Evolutionary conservation across 2,888 invertebrate species (phyloP).

Genomic region (Drosophila ochracea): DNA sequence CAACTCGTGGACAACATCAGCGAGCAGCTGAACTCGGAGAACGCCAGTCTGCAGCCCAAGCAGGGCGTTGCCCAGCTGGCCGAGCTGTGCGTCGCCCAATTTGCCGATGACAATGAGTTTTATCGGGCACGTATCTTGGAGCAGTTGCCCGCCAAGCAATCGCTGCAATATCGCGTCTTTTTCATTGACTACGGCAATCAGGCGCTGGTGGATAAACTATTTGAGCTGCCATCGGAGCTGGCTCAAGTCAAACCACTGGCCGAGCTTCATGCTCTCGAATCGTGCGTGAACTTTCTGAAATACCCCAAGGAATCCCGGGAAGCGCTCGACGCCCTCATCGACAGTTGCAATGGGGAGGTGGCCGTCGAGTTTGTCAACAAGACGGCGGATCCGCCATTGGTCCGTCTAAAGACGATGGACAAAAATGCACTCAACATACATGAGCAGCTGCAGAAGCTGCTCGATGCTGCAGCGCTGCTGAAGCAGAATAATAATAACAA

Average conservation of each 20-base stretch:
- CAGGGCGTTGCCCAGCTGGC: constrained; percentile 67
- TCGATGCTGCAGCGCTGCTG: constrained; percentile 57
- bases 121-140: constrained; percentile 95
- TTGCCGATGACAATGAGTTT: constrained; percentile 92
- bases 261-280: constrained; percentile 87
- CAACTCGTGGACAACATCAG: constrained; percentile 40
- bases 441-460: constrained; percentile 74
- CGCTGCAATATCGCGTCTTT: constrained; percentile 88
- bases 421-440: constrained; percentile 73
- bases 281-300: constrained; percentile 86
- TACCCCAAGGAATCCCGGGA: constrained; percentile 66
- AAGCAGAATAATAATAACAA: constrained; percentile 44
- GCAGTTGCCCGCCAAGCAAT: constrained; percentile 83
- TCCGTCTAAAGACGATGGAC: constrained; percentile 69
- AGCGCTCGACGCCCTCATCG: constrained; percentile 75
- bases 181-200: constrained; percentile 90
- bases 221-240: constrained; percentile 87
- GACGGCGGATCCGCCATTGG: constrained; percentile 64
- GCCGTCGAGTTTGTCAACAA: constrained; percentile 74
- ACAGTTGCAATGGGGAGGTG: constrained; percentile 78
- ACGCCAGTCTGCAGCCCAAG: constrained; percentile 74
- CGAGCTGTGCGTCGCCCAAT: constrained; percentile 91
- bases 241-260: constrained; percentile 87
- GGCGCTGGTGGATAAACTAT: constrained; percentile 86
- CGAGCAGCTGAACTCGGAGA: constrained; percentile 59